These are phyloP conservation scores for Acropora yongei DNA, from an alignment of 64 coral and sea anemone genomes.

Conservation along the genomic window DNA sequence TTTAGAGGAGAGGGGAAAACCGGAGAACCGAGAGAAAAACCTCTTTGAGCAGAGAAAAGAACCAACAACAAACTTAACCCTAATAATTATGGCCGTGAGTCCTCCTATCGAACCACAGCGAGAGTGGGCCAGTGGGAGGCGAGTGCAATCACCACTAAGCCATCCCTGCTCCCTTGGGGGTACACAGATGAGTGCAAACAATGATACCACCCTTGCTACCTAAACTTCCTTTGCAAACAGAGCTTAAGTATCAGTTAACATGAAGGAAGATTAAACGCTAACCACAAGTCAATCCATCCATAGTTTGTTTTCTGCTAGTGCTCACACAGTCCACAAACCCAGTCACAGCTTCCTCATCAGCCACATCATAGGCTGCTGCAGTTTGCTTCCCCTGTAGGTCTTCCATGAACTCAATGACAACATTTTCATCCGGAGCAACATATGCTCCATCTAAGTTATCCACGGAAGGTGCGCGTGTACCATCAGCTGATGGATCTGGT, in stretches of 20 bases:
- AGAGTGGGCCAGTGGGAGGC: no score
- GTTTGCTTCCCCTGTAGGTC: conserved; percentile 6
- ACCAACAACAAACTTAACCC: no score
- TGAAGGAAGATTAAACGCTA: neutral
- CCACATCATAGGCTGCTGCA: conserved; percentile 19
- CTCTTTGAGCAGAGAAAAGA: no score
- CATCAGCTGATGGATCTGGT: neutral
- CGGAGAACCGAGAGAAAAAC: no score
- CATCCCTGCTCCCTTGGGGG: no score
- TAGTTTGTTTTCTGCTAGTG: conserved; percentile 4
- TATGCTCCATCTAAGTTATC: neutral
- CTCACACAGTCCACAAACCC: conserved; percentile 12
- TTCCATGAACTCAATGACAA: conserved; percentile 57
- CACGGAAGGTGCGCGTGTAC: neutral
- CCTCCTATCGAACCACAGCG: no score
- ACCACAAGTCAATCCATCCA: conserved; percentile 21
- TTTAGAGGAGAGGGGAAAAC: no score
- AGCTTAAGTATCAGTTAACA: neutral
- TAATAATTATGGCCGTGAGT: no score
- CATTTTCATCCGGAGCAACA: conserved; percentile 34
- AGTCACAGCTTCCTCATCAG: conserved; percentile 46
- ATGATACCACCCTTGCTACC: neutral
- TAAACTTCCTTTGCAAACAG: neutral
- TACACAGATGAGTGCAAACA: neutral
- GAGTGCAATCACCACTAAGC: no score